Base-by-base conservation (phyloP, 2,113 vertebrate species). In the Catharus fuscescens region DNA sequence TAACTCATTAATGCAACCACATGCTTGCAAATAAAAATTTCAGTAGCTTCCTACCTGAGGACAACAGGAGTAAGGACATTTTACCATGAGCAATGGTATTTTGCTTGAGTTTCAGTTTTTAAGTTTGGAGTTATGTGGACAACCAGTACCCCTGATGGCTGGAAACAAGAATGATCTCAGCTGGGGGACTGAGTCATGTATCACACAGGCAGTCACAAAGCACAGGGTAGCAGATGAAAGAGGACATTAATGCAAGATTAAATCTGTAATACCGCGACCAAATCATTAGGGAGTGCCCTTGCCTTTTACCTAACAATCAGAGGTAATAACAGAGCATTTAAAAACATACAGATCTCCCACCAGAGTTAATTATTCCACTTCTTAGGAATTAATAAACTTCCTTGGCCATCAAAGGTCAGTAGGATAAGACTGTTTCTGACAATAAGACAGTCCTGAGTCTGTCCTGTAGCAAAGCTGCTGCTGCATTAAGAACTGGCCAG, bases 301-400 rank as follows among this genome's bases (percentile, higher is more conserved):
- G 26, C 14, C 28, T 45, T 79, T 93, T 67, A 94, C 45, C 81
- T 78, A 64, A 60, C 19, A 85, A 87, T 93, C 89, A 94, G 13
- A 80, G n/a, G 25, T 86, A 94, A 80, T 86, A 94, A 74, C 17
- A 77, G 42, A 80, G 18, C 47, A 67, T 60, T 94, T 83, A 64
- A 86, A 83, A 92, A 44, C 25, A 31, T 56, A 52, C 1, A 31
- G 32, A 23, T 47, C 40, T 77, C 59, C 29, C 44, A 79, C 12
- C 34, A 73, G 74, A 80, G 61, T 91, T 72, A 72, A 69, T 93
- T 65, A 80, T 78, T 90, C 90, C 18, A 47, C 21, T 92, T 47
- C 25, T 50, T 78, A 62, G 32, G 45, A 29, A 78, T 34, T 54
- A 50, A 61, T 13, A 65, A 82, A 53, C 31, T 45, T 85, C 31